Conservation (phyloP, 2,888 invertebrate species). For the Tetragnatha montana region DNA sequence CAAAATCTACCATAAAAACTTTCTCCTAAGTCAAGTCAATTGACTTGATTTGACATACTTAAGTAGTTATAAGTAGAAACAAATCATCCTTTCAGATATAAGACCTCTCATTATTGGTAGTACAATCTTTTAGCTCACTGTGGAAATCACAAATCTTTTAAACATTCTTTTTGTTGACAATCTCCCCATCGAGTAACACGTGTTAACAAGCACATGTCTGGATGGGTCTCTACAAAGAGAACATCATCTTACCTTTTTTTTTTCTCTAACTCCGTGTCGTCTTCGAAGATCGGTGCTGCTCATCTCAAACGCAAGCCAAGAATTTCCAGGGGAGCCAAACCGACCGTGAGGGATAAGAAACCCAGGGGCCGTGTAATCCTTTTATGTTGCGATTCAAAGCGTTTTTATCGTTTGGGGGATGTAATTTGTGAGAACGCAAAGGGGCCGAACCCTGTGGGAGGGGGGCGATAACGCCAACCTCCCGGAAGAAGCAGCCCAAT, state of each 20-base stretch:
- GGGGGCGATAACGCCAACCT: slow-evolving; percentile 43
- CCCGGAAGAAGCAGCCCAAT: slow-evolving; percentile 50
- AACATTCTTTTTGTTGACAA: no score
- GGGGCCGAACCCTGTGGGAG: slow-evolving; percentile 55
- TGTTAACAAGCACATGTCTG: no score
- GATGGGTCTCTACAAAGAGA: neutral
- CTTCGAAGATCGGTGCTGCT: neutral
- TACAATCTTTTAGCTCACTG: no score
- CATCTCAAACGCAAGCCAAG: neutral
- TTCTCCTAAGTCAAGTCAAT: no score
- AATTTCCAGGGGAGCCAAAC: neutral
- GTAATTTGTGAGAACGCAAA: slow-evolving; percentile 64
- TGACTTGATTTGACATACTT: no score
- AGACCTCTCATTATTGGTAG: no score
- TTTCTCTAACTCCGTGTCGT: neutral
- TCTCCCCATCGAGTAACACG: no score
- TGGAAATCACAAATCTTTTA: no score
- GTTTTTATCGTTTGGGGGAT: slow-evolving; percentile 53
- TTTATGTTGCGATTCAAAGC: slow-evolving; percentile 61
- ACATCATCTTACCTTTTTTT: neutral
- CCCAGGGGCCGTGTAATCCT: slow-evolving; percentile 60
- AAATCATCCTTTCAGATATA: no score
- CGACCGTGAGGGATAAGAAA: slow-evolving; percentile 45
- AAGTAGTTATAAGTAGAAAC: no score
- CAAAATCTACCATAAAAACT: no score